Evolutionary conservation across 2,113 vertebrate species (phyloP).

Genomic region (Nicator chloris): DNA sequence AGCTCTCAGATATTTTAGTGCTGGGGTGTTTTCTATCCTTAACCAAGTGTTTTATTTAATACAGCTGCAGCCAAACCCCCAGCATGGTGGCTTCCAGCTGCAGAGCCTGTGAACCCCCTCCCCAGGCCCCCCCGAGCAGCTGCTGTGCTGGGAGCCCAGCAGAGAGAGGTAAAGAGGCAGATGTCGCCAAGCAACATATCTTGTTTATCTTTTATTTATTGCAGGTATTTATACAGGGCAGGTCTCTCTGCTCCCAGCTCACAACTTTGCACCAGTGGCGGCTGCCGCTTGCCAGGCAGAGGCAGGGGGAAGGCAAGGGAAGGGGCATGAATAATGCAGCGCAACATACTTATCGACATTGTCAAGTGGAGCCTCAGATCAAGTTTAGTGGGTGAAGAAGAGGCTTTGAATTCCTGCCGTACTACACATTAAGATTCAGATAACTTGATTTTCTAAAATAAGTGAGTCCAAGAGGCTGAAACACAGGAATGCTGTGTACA

Average conservation of each 20-base stretch:
- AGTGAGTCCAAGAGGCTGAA: not conserved
- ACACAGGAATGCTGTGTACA: not conserved
- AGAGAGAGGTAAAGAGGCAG: not conserved
- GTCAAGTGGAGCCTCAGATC: slow-evolving; percentile 21
- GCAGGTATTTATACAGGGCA: slow-evolving; percentile 32
- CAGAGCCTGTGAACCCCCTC: not conserved
- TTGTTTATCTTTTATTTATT: slow-evolving; percentile 68
- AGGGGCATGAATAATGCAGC: slow-evolving; percentile 59
- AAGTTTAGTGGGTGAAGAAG: slow-evolving; percentile 8
- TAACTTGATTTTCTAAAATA: not conserved
- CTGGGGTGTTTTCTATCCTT: slow-evolving; percentile 16
- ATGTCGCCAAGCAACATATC: slow-evolving; percentile 1
- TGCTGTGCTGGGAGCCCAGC: not conserved
- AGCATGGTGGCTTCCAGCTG: slow-evolving; percentile 42
- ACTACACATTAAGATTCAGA: slow-evolving; percentile 26
- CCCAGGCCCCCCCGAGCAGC: not conserved
- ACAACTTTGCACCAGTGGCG: not conserved
- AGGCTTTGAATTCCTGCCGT: slow-evolving; percentile 11
- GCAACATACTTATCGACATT: slow-evolving; percentile 38
- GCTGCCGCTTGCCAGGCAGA: slow-evolving; percentile 15
- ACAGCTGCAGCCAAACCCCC: slow-evolving; percentile 55
- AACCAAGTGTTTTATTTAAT: slow-evolving; percentile 63
- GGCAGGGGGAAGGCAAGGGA: not conserved
- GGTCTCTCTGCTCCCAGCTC: slow-evolving; percentile 5
- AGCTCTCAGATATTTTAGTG: slow-evolving; percentile 52